Evolutionary conservation across 2,113 vertebrate species (phyloP), one percentile per base, ranked within the genome.

Genomic region (Eclectus roratus): DNA sequence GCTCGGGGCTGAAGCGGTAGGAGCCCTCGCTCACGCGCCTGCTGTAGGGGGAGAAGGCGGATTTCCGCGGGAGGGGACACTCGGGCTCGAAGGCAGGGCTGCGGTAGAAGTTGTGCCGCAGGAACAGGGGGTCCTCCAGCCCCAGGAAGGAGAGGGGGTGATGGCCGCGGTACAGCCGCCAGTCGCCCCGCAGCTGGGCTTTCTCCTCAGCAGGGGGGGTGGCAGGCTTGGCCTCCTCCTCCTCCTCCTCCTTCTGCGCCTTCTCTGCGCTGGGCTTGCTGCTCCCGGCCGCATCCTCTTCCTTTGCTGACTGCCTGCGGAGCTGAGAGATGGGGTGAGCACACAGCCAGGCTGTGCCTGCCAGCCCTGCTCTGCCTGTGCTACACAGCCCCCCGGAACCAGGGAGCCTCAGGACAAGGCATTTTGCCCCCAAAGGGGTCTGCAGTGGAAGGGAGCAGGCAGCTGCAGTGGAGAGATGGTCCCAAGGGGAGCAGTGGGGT

Each of bases 1-100:
- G 58, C 85, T 98, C 98, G 7, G 97, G 95, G 80, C 96, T 95
- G 88, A 97, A 97, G 65, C 98, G 97, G 93, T 97, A 98, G 80
- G 98, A 97, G 81, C 98, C 98, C 91, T 98, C 98, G 7, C 97
- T 98, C 68, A 97, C 97, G 10, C 98, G 83, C 88, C 97, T 93
- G 86, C 58, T 68, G 85, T 88, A 94, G 29, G 95, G 91, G 25
- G 91, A 68, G 11, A 97, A 97, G 72, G 92, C 89, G 0, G 95
- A 84, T 93, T 91, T 97, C 66, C 84, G 31, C 0, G 84, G 69
- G 7, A 72, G 2, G 0, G 93, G 11, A 28, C 66, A 35, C 52
- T 98, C 97, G 0, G 94, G 83, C 10, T 97, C 97, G 1, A 92
- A 90, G 37, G 77, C 87, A 2, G 95, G 39, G 81, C 95, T 90